A percentile compares a stretch with the other conserved stretches of the same genome.
phyloP scores from a whole-genome alignment of 2,113 vertebrate species.

The Piaya cayana region DNA sequence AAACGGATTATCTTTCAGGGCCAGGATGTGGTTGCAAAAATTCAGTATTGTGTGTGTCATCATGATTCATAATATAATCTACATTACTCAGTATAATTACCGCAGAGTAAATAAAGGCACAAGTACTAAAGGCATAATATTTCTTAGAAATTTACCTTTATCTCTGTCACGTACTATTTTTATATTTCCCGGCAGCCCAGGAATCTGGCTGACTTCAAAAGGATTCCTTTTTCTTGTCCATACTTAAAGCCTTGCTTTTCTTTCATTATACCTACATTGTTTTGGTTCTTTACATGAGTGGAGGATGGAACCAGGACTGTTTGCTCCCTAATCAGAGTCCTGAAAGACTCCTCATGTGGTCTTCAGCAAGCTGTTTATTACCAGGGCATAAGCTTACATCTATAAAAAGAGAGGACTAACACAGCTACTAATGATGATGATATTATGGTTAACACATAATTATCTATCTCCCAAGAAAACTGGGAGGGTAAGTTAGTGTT shows the following conservation, averaged over 20 bases:
- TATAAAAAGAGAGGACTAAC: constrained; percentile 21
- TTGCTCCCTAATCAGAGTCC: not conserved
- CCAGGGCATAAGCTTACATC: not conserved
- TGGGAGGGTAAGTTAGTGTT: constrained; percentile 21
- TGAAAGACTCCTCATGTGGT: constrained; percentile 8
- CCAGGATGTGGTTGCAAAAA: constrained; percentile 54
- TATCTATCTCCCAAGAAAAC: constrained; percentile 28
- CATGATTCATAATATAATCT: constrained; percentile 52
- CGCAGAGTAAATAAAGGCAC: constrained; percentile 54
- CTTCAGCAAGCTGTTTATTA: constrained; percentile 25
- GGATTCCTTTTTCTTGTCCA: not conserved
- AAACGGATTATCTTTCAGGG: constrained; percentile 40
- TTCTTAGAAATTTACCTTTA: constrained; percentile 15
- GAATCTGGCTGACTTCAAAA: not conserved
- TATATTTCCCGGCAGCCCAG: not conserved
- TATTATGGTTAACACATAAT: constrained; percentile 39
- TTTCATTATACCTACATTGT: constrained; percentile 2
- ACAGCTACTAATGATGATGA: not conserved
- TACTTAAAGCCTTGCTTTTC: not conserved
- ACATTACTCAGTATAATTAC: constrained; percentile 33
- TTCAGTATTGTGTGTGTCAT: constrained; percentile 37
- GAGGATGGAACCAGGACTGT: not conserved
- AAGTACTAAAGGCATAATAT: constrained; percentile 31
- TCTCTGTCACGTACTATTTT: not conserved
- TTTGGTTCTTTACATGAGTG: not conserved